Evolutionary conservation across 2,888 invertebrate species (phyloP).

Genomic region (Dione vanillae): DNA sequence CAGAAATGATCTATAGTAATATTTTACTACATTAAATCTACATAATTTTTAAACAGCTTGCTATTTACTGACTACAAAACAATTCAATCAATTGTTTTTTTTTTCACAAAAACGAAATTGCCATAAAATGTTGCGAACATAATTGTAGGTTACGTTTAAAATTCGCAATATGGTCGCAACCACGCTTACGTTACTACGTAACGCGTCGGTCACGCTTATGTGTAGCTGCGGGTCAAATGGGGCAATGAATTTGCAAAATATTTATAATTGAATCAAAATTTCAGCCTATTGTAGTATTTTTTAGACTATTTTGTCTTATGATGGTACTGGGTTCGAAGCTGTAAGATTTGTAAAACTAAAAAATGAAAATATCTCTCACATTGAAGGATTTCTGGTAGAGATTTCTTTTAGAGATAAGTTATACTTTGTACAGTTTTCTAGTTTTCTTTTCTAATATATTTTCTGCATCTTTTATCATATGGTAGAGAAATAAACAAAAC

Average conservation of each 20-base stretch:
- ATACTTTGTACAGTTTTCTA: too few species aligned
- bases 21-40: too few species aligned
- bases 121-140: conserved; percentile 14
- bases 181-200: conserved; percentile 8
- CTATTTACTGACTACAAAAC: background rate
- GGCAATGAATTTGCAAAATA: conserved; percentile 38
- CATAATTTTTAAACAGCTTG: too few species aligned
- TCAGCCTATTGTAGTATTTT: background rate
- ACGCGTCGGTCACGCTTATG: conserved; percentile 25
- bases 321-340: background rate
- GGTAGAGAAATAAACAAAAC: too few species aligned
- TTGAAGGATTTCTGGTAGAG: too few species aligned
- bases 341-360: background rate
- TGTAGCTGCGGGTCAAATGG: conserved; percentile 36
- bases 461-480: too few species aligned
- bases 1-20: too few species aligned
- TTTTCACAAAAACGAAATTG: background rate
- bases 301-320: background rate
- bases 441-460: too few species aligned
- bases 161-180: conserved; percentile 23
- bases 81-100: background rate
- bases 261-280: conserved; percentile 25
- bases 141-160: conserved; percentile 23
- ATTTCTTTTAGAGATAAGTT: too few species aligned
- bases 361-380: too few species aligned